Base-by-base conservation (phyloP, 2,888 invertebrate genomes). In the Tiphia femorata region DNA sequence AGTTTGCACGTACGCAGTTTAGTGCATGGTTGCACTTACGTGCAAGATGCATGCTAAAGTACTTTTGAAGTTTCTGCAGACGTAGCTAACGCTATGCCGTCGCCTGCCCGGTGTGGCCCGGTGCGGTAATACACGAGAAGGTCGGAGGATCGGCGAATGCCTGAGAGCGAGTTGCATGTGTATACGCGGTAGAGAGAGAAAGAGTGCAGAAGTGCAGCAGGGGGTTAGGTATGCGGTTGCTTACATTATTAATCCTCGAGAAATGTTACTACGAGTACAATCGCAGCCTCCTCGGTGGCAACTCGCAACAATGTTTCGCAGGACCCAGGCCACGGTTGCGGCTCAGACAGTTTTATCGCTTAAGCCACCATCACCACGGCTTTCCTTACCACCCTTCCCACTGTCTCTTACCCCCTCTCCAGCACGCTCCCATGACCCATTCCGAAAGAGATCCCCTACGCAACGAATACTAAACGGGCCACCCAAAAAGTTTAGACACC, bases 21-120 rank as follows among this genome's bases (percentile, higher is more conserved):
- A 50, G 62, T 37, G 54, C 49, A 35, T 17, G 58, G 51, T 42
- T 48, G 58, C 58, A 49, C 56, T 58, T 46, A 48, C 49, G 37
- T 27, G 49, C 54, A 57, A 52, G 64, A 55, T 55, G 67, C 67
- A 62, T 58, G 68, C 40, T 53, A 52, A 67, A 62, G 58, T 57
- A 67, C 53, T 53, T 63, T 65, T 48, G 55, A 43, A 62, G 65
- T 62, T 59, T 42, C 53, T 21, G 49, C 14, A 44, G 29, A 57
- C 50, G 43, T 44, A 33, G 43, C 56, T 29, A 53, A 49, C 40
- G 21, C 8, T 33, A 30, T 46, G 16, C 44, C 12, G 23, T 42
- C 48, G 16, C n/a, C n/a, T n/a, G n/a, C n/a, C n/a, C n/a, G n/a
- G n/a, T 37, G 5, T 33, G 6, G 30, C 23, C 40, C 21, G 7